Base-by-base conservation (phyloP, 2,888 invertebrate genomes). In the Galeopsomyia nigrocyanea region DNA sequence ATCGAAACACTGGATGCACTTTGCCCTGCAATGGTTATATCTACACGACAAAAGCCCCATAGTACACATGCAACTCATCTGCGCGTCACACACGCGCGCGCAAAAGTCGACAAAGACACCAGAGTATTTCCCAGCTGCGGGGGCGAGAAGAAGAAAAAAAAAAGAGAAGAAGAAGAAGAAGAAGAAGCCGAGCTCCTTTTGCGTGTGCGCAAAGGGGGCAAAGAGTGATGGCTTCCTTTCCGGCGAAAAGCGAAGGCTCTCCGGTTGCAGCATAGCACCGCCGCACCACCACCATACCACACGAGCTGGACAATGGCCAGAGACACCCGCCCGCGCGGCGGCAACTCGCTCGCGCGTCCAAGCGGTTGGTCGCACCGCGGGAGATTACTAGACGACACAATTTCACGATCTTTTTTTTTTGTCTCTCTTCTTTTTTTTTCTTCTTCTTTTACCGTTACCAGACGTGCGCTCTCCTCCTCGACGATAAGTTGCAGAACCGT, bases 171-270 rank as follows among this genome's bases (percentile, higher is more conserved):
- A 10, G n/a, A 3, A 57, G 47, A 61, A 51, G n/a, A 26, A 47
- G 31, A 17, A 31, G 16, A 17, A 26, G 50, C 26, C 39, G 56
- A 10, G 31, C 68, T 68, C 49, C 64, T 57, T 57, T 58, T 68
- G 58, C 68, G 63, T 47, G 13, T 9, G 21, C 19, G 67, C 58
- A 63, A 73, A 73, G 68, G 73, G 73, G 73, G 68, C 68, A 76
- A 78, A 78, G 77, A 78, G 75, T 74, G 72, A 69, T 72, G 77
- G 76, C 74, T 75, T 77, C 71, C 74, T 71, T 73, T 74, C 74
- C 71, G 22, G 46, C 70, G 60, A 76, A 76, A 75, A 66, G 69
- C 50, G 68, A 69, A 55, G 21, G 49, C 68, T 69, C 75, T 76
- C 75, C 56, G 75, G 73, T 76, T 75, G 57, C 21, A 50, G 47